Evolutionary conservation across 2,888 invertebrate species (phyloP).

Genomic region (Oscheius sp.): DNA sequence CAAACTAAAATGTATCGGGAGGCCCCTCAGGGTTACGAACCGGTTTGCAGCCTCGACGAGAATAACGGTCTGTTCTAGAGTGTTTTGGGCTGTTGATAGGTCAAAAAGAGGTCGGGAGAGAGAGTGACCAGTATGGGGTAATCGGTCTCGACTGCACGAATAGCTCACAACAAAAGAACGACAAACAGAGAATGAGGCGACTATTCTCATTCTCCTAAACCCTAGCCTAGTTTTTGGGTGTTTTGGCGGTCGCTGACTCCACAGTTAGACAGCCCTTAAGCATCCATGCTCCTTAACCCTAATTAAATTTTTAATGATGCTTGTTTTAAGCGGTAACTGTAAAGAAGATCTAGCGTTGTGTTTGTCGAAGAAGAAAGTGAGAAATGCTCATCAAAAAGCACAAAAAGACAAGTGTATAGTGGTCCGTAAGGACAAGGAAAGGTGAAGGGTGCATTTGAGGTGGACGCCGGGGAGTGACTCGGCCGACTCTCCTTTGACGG

Average conservation of each 20-base stretch:
- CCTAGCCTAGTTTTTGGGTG: neutral
- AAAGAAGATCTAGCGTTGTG: no score
- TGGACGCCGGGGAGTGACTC: constrained; percentile 13
- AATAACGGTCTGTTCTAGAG: no score
- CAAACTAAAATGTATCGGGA: no score
- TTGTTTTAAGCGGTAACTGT: no score
- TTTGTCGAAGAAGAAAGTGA: neutral
- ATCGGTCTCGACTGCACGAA: constrained; percentile 17
- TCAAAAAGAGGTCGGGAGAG: neutral
- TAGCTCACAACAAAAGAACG: constrained; percentile 28
- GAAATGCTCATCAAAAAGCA: neutral
- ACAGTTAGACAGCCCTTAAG: no score
- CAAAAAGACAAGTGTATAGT: neutral
- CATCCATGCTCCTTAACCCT: no score
- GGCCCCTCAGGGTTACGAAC: no score
- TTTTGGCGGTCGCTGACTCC: no score
- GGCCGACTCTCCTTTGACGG: constrained; percentile 34
- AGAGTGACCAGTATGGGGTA: constrained; percentile 15
- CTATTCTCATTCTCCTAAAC: constrained; percentile 1
- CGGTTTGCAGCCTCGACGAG: no score
- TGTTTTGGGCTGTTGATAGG: neutral
- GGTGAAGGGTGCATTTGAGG: constrained; percentile 15
- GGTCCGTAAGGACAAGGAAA: neutral
- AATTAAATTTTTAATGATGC: no score
- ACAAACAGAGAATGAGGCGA: constrained; percentile 17